A percentile compares a stretch with the other conserved stretches of the same genome.
These are phyloP conservation scores for Macropus fuliginosus DNA, from an alignment of 2,797 vertebrate genomes.

Conservation along the genomic window DNA sequence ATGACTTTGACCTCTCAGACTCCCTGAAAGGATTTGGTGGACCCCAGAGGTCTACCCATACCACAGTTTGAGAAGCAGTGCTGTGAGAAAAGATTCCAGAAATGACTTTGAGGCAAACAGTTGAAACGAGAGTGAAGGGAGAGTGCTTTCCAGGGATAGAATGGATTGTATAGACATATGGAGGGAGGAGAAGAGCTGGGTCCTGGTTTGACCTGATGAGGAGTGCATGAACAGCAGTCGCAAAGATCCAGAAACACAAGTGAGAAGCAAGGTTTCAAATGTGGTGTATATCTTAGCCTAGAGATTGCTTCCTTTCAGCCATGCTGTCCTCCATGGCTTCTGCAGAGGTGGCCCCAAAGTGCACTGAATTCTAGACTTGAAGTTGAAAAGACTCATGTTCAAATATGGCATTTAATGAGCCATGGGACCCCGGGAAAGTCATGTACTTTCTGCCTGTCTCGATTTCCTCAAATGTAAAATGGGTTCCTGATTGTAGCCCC, in stretches of 20 bases:
- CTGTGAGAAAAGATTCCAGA: not conserved
- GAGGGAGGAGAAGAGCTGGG: not conserved
- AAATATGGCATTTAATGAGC: not conserved
- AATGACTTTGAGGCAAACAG: not conserved
- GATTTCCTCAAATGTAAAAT: not conserved
- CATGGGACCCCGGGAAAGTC: not conserved
- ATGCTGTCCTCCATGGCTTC: not conserved
- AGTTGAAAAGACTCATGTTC: not conserved
- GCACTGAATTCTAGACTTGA: not conserved
- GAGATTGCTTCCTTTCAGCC: not conserved
- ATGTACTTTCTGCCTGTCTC: not conserved
- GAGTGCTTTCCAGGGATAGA: not conserved
- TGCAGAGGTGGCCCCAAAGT: not conserved
- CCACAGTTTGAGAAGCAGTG: not conserved
- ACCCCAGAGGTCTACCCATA: not conserved
- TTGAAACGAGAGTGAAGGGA: not conserved
- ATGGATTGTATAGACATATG: not conserved
- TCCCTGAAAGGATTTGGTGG: not conserved
- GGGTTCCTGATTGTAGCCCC: not conserved
- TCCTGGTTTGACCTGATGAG: not conserved
- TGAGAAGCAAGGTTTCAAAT: too few species aligned
- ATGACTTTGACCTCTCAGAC: not conserved
- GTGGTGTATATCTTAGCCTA: not conserved
- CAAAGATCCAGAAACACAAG: not conserved
- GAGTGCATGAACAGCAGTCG: not conserved